Evolutionary conservation across 2,888 invertebrate genomes (phyloP).

Genomic region (Cerastis rubricosa): DNA sequence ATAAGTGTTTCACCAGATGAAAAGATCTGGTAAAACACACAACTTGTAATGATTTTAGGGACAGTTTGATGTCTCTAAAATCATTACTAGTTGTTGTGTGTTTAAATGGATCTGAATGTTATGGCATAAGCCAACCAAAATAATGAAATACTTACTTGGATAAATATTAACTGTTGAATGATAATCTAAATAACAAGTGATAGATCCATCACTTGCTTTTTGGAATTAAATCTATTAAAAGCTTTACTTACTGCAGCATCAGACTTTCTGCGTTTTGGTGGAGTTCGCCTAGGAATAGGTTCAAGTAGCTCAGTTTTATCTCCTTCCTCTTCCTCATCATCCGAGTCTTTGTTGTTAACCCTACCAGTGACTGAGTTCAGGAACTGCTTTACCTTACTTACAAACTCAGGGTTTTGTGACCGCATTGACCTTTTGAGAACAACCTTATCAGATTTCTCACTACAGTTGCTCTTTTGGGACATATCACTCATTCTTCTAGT

Average conservation of each 20-base stretch:
- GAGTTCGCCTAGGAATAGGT: constrained; percentile 57
- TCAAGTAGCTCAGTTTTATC: constrained; percentile 66
- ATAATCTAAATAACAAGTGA: too few relatives aligned
- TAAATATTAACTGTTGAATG: constrained; percentile 7
- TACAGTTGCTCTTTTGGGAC: constrained; percentile 82
- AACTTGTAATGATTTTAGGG: too few relatives aligned
- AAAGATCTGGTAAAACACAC: too few relatives aligned
- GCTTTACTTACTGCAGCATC: constrained; percentile 65
- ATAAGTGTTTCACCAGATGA: not conserved
- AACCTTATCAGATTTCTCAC: constrained; percentile 83
- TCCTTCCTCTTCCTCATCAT: constrained; percentile 76
- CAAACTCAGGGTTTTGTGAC: constrained; percentile 92
- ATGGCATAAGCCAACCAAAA: not conserved
- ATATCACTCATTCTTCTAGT: constrained; percentile 80
- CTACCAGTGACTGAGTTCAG: constrained; percentile 89
- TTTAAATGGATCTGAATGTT: constrained; percentile 7
- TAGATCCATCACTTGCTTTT: not conserved
- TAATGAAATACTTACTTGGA: not conserved
- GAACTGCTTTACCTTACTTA: constrained; percentile 91
- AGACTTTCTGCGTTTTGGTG: constrained; percentile 73
- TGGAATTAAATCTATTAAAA: constrained; percentile 13
- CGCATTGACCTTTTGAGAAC: constrained; percentile 89
- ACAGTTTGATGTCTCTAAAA: not conserved
- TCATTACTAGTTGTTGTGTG: not conserved
- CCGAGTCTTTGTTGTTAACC: constrained; percentile 78